These are phyloP conservation scores for Coregonus clupeaformis DNA, from an alignment of 2,113 vertebrate genomes.

Conservation along the genomic window DNA sequence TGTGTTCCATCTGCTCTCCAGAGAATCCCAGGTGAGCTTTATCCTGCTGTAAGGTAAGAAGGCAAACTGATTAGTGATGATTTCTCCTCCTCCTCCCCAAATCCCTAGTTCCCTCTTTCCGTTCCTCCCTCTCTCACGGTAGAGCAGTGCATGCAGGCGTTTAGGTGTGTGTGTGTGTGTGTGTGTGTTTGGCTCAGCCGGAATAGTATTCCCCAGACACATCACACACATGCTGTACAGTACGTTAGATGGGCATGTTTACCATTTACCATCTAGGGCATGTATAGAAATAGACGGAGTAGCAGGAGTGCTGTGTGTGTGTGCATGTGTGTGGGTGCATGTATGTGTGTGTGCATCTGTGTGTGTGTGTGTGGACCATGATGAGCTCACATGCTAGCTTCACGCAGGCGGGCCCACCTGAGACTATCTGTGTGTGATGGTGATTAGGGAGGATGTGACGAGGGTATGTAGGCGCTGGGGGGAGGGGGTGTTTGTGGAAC, in stretches of 20 bases:
- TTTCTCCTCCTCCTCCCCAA: slow-evolving; percentile 30
- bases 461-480: slow-evolving; percentile 38
- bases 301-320: not conserved
- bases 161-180: slow-evolving; percentile 24
- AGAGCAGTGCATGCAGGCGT: slow-evolving; percentile 34
- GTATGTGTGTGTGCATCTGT: not conserved
- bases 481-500: not conserved
- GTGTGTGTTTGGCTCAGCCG: slow-evolving; percentile 7
- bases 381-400: slow-evolving; percentile 37
- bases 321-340: not conserved
- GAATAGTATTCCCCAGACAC: slow-evolving; percentile 53
- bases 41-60: slow-evolving; percentile 88
- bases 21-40: slow-evolving; percentile 84
- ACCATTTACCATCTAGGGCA: not conserved
- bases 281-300: not conserved
- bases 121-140: slow-evolving; percentile 22
- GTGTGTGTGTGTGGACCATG: slow-evolving; percentile 14
- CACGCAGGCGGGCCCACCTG: slow-evolving; percentile 43
- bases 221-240: slow-evolving; percentile 32
- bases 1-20: slow-evolving; percentile 69
- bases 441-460: not conserved
- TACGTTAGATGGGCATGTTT: slow-evolving; percentile 36
- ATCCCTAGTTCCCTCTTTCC: not conserved
- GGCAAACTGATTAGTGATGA: slow-evolving; percentile 40
- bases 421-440: slow-evolving; percentile 32